Percentiles rank a stretch among this genome's conserved stretches.
phyloP scores from a whole-genome alignment of 2,113 vertebrate species.

The Xiphophorus maculatus region DNA sequence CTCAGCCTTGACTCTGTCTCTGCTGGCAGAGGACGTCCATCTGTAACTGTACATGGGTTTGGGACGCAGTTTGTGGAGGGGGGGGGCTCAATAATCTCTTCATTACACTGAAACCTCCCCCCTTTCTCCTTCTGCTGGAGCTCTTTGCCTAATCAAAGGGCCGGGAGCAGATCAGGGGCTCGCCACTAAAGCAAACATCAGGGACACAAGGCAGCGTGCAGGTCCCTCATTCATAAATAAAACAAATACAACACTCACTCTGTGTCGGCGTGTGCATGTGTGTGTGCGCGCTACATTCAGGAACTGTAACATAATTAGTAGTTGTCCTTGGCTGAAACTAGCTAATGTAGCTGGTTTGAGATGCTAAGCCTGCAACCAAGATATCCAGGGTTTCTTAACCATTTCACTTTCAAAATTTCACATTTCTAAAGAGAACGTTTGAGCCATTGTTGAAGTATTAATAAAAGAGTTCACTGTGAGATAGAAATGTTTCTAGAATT shows the following conservation, averaged over 20 bases:
- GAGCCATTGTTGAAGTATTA: no score
- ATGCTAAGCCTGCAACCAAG: no score
- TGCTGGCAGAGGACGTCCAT: constrained; percentile 16
- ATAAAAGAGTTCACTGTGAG: background rate
- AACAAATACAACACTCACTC: constrained; percentile 53
- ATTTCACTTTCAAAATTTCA: no score
- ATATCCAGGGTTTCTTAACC: no score
- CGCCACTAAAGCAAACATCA: constrained; percentile 75
- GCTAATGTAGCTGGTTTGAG: no score
- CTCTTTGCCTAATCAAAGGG: constrained; percentile 84
- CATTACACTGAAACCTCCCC: constrained; percentile 77
- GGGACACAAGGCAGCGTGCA: constrained; percentile 74
- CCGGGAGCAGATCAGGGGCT: constrained; percentile 75
- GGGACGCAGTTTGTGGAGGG: constrained; percentile 59
- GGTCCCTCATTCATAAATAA: constrained; percentile 82
- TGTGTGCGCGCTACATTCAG: constrained; percentile 30
- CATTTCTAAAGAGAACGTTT: no score
- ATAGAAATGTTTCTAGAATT: background rate
- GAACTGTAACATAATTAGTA: constrained; percentile 52
- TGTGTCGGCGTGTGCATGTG: constrained; percentile 10
- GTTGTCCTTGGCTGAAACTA: constrained; percentile 11
- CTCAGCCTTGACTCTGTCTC: background rate
- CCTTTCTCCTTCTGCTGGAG: constrained; percentile 73
- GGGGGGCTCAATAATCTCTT: constrained; percentile 83
- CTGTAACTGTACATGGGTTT: constrained; percentile 50